Conservation (phyloP, 2,797 vertebrate genomes). For the Trachops cirrhosus region DNA sequence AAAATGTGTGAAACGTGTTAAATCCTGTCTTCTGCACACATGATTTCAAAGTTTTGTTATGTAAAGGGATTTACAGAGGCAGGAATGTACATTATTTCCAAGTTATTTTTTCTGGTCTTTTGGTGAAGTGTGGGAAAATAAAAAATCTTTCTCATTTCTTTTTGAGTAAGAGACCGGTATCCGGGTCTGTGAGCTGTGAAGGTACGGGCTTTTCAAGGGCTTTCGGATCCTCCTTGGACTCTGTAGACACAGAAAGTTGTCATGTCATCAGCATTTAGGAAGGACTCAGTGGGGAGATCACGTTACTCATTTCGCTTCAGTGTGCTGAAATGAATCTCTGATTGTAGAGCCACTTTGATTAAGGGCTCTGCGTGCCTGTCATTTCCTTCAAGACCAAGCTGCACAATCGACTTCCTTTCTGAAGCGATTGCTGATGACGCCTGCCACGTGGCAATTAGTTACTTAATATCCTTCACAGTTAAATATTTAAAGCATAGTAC, state of each 20-base stretch:
- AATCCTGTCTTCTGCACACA: background rate
- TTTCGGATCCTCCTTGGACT: background rate
- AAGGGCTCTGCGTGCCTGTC: conserved; percentile 18
- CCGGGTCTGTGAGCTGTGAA: background rate
- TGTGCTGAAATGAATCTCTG: background rate
- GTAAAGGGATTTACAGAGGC: background rate
- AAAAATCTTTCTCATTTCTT: background rate
- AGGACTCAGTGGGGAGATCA: background rate
- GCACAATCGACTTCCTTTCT: conserved; percentile 43
- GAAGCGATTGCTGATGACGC: conserved; percentile 21
- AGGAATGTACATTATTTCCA: background rate
- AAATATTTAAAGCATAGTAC: conserved; percentile 32
- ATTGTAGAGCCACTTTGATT: conserved; percentile 37
- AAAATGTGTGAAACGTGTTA: background rate
- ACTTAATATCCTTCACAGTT: conserved; percentile 51
- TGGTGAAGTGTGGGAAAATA: background rate
- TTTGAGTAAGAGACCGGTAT: background rate
- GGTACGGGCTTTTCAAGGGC: background rate
- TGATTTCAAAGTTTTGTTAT: background rate
- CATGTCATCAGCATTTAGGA: conserved; percentile 32
- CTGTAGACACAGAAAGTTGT: background rate
- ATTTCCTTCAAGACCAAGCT: conserved; percentile 32
- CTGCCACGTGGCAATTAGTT: conserved; percentile 32
- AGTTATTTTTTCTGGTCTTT: background rate
- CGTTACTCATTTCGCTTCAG: background rate